phyloP scores from a whole-genome alignment of 2,888 invertebrate genomes.

The Leptogaster cylindrica region DNA sequence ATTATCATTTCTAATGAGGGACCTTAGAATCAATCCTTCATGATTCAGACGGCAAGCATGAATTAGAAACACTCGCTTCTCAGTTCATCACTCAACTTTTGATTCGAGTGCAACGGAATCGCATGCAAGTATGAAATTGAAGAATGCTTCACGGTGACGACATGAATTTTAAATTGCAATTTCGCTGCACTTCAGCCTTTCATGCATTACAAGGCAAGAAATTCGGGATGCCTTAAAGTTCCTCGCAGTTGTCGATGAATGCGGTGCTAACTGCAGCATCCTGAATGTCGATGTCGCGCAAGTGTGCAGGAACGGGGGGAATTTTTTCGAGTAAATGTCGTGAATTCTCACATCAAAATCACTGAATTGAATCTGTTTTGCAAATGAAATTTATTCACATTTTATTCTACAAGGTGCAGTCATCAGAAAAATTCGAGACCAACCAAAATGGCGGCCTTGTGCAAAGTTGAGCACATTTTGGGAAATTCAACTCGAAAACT shows the following conservation, averaged over 20 bases:
- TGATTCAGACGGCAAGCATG: too few species aligned
- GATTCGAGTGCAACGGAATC: neutral
- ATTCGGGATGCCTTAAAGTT: too few species aligned
- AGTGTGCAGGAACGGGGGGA: too few species aligned
- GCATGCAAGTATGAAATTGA: neutral
- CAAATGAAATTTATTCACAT: conserved; percentile 29
- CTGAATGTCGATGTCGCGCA: too few species aligned
- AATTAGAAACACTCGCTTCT: neutral
- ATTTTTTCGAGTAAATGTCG: too few species aligned
- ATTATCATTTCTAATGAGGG: conserved; percentile 34
- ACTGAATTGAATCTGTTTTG: too few species aligned
- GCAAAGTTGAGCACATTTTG: conserved; percentile 12
- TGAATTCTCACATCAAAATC: too few species aligned
- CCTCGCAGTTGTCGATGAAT: too few species aligned
- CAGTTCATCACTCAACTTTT: neutral
- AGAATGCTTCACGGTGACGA: conserved; percentile 5
- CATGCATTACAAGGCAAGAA: conserved; percentile 11
- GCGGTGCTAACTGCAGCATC: too few species aligned
- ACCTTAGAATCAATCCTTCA: too few species aligned
- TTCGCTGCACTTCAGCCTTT: neutral
- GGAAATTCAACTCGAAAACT: conserved; percentile 1
- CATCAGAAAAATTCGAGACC: conserved; percentile 27
- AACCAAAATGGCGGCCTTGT: neutral
- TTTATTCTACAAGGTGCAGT: conserved; percentile 34
- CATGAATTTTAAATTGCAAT: conserved; percentile 35